These are phyloP conservation scores for Ciconia stormi DNA, from an alignment of 2,113 vertebrate genomes.

Conservation along the genomic window DNA sequence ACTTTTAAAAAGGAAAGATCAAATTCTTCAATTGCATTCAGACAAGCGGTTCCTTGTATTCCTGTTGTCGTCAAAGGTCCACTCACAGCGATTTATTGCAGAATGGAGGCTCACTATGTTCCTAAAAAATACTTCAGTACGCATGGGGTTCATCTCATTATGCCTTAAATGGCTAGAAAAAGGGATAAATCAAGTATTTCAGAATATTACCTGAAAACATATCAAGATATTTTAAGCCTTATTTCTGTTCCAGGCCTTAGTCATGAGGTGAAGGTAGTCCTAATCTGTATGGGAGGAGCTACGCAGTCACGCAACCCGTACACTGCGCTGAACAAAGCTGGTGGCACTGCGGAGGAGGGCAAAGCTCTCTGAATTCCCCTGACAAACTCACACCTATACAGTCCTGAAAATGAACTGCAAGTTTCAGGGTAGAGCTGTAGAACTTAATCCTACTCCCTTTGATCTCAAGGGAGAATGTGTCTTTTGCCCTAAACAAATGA, in stretches of 20 bases:
- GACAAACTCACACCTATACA: not conserved
- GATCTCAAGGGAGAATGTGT: not conserved
- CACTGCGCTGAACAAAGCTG: not conserved
- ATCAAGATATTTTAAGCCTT: not conserved
- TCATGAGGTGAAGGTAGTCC: not conserved
- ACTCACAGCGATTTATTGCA: not conserved
- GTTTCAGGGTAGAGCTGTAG: not conserved
- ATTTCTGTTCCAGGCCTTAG: not conserved
- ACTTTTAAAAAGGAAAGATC: not conserved
- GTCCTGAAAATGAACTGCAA: not conserved
- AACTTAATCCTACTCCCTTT: not conserved
- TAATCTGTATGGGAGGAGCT: constrained; percentile 9
- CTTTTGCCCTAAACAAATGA: not conserved
- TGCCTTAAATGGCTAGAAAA: not conserved
- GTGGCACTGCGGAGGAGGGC: not conserved
- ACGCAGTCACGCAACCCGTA: not conserved
- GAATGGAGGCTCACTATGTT: not conserved
- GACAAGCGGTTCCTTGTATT: not conserved
- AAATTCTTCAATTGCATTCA: not conserved
- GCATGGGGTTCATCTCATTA: not conserved
- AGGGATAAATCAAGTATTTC: not conserved
- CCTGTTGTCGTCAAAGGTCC: not conserved
- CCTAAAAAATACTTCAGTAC: not conserved
- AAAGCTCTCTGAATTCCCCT: not conserved
- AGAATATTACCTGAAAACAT: not conserved